Evolutionary conservation across 2,797 vertebrate species (phyloP), one percentile per base, ranked within the genome.

Genomic region (Tangara arthus): DNA sequence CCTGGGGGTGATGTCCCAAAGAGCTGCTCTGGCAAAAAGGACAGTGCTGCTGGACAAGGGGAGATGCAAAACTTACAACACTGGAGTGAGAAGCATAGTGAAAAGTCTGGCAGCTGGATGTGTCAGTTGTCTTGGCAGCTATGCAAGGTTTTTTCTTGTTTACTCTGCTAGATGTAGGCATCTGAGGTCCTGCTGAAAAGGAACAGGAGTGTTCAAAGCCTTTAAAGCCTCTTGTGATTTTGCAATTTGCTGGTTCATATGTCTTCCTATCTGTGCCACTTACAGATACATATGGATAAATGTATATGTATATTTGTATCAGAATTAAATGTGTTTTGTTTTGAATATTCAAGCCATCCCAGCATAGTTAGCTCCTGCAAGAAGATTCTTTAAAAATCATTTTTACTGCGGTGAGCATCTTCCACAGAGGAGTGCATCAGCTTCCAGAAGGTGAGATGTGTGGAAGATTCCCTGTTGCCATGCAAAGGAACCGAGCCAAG

Each of bases 61-160:
- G 46, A 85, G 56, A 66, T 55, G 60, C 60, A 63, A 85, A 81
- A 83, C 72, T 70, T 70, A 37, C 21, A 76, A n/a, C 42, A 69
- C 7, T 0, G 0, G n/a, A 32, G 32, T 19, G 26, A 77, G 68
- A 9, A 79, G 73, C 0, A 0, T 7, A 69, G 66, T 1, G 1
- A 82, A 47, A 91, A 77, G 59, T 60, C 82, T 91, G 75, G 64
- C 6, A 6, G 50, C 84, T 84, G 82, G 61, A 87, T 61, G 55
- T 82, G 50, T 53, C 1, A 37, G 70, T 89, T 91, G 46, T 87
- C 66, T 87, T 85, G 87, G 87, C 71, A 91, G 90, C 83, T 89
- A 14, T 0, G 2, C 63, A 32, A 30, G n/a, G 1, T 0, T 79
- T 91, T 86, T 81, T 50, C 73, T 76, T 12, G 0, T 87, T 93